Evolutionary conservation across 2,113 vertebrate genomes (phyloP), one percentile per base, ranked within the genome.

Genomic region (Xiphophorus maculatus): DNA sequence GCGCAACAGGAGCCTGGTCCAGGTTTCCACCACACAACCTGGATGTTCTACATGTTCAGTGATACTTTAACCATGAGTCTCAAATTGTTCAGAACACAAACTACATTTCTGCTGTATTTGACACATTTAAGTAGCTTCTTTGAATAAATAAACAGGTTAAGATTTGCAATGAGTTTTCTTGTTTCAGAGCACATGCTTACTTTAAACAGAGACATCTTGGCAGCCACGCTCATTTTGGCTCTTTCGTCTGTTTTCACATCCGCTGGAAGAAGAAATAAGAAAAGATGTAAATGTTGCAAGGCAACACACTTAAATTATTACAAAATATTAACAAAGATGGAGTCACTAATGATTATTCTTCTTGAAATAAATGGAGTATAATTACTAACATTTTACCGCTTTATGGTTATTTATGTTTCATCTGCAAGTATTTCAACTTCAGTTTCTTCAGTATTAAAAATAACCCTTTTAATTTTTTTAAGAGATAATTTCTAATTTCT

Each of bases 121-220:
- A 66, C 0, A 0, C 35, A 61, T 65, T 79, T 3, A 27, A 48
- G 10, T n/a, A 9, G 29, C 32, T 42, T 40, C 51, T 37, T 37
- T 48, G 30, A 76, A 3, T 48, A 60, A 65, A 58, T 27, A 42
- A 70, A 11, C 73, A 69, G 66, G 66, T 81, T 63, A 40, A 19
- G 19, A 73, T 29, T 66, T 67, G 66, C 65, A 44, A n/a, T 33
- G 19, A 48, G 15, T 71, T 28, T 28, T 76, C 66, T 14, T 4
- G 77, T 84, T 79, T 79, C 77, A 70, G 40, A 33, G 69, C 37
- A 30, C n/a, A 44, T 69, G 92, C 91, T 87, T 74, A 92, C 95
- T 91, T 94, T 95, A 84, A 96, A 95, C 89, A 96, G 91, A 86
- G 94, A 95, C 95, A 95, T 95, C 94, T 95, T 96, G 90, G 94